A percentile compares a stretch with the other conserved stretches of the same genome.
phyloP scores from a whole-genome alignment of 2,797 vertebrate genomes.

The Brotula barbata region DNA sequence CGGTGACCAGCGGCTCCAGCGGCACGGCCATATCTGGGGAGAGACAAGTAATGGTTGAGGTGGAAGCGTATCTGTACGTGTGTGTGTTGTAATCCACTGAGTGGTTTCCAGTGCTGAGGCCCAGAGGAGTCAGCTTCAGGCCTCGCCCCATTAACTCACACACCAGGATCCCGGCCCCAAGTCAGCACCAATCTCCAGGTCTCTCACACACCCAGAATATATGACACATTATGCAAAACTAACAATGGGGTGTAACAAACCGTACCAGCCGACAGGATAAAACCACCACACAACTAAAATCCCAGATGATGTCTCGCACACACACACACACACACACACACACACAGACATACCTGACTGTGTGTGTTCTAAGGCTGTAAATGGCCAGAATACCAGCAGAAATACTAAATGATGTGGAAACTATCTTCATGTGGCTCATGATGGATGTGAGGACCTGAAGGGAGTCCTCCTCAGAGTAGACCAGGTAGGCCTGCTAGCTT shows the following conservation, averaged over 20 bases:
- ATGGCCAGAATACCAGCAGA: neutral
- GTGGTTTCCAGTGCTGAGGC: conserved; percentile 45
- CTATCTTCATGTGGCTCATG: too few relatives aligned
- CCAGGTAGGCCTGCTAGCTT: conserved; percentile 35
- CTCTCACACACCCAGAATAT: conserved; percentile 7
- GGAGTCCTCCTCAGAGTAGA: neutral
- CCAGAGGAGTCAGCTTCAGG: conserved; percentile 42
- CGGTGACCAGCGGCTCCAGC: too few relatives aligned
- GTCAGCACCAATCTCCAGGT: conserved; percentile 23
- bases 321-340: neutral
- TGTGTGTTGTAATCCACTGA: conserved; percentile 24
- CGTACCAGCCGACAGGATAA: too few relatives aligned
- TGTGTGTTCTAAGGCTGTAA: neutral
- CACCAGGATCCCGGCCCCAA: conserved; percentile 38
- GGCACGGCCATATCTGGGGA: conserved; percentile 25
- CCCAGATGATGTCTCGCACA: neutral
- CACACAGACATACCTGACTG: too few relatives aligned
- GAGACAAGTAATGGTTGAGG: conserved; percentile 13
- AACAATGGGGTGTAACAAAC: neutral
- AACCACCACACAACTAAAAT: neutral
- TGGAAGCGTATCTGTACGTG: conserved; percentile 13
- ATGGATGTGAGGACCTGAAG: too few relatives aligned
- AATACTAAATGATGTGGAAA: too few relatives aligned
- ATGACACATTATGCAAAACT: conserved; percentile 12
- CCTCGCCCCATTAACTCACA: conserved; percentile 58